Evolutionary conservation across 2,797 vertebrate species (phyloP).

Genomic region (Anabacerthia variegaticeps): DNA sequence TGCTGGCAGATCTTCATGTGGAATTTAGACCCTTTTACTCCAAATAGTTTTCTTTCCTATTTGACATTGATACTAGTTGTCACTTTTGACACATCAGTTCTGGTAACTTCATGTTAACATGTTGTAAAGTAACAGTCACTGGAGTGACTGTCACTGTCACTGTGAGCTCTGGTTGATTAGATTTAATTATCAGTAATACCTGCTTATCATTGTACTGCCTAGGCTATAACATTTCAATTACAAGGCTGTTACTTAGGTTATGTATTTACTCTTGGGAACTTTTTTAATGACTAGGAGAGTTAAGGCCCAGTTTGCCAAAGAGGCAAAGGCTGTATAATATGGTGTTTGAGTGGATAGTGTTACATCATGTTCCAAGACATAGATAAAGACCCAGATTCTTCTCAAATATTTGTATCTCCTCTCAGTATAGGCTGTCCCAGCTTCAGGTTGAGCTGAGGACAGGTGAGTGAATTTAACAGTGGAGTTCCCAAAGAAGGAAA

Average conservation of each 20-base stretch:
- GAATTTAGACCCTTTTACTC: neutral
- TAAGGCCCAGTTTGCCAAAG: neutral
- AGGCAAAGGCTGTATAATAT: neutral
- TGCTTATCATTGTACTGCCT: neutral
- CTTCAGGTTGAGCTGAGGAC: neutral
- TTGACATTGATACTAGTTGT: neutral
- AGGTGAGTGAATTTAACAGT: neutral
- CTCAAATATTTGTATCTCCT: neutral
- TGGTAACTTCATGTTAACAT: neutral
- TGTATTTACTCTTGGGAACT: neutral
- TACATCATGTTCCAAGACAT: neutral
- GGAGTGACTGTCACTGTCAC: too few species aligned
- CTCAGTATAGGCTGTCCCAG: neutral
- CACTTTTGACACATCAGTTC: neutral
- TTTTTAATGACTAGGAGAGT: neutral
- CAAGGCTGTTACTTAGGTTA: neutral
- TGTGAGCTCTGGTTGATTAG: neutral
- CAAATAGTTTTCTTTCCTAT: neutral
- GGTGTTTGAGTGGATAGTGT: neutral
- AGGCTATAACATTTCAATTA: neutral
- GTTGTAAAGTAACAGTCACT: neutral
- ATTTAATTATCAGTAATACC: neutral
- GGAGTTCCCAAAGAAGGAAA: neutral
- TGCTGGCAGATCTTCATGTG: neutral
- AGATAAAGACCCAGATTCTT: neutral